A percentile compares a stretch with the other conserved stretches of the same genome.
Evolutionary conservation across 37 sponge, comb jelly and placozoan species (phyloP).

Genomic region (Geodia barretti): DNA sequence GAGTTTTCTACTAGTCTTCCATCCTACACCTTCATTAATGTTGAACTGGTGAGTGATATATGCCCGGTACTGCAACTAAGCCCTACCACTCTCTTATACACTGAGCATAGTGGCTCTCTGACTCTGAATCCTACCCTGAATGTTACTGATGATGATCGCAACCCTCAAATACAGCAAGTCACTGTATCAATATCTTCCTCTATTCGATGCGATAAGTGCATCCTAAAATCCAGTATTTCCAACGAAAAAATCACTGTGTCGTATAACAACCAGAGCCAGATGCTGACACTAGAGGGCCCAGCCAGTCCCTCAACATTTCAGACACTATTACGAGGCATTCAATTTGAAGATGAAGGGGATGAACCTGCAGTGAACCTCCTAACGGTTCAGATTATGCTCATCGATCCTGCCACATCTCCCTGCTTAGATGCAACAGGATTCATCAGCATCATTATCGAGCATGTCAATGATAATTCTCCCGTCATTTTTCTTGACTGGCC

Average conservation of each 20-base stretch:
- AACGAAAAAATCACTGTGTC: neutral
- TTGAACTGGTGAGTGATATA: conserved; percentile 56
- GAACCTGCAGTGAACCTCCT: conserved; percentile 48
- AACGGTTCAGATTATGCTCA: conserved; percentile 24
- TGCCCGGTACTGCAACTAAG: conserved; percentile 55
- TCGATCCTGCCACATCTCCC: conserved; percentile 3
- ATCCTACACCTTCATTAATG: conserved; percentile 29
- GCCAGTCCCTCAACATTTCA: conserved; percentile 46
- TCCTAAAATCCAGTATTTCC: neutral
- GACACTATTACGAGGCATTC: conserved; percentile 38
- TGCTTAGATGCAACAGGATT: conserved; percentile 18
- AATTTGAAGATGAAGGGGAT: conserved; percentile 31
- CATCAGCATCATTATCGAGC: conserved; percentile 59
- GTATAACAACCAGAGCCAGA: conserved; percentile 1
- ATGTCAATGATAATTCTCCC: conserved; percentile 60
- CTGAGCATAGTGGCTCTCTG: conserved; percentile 29
- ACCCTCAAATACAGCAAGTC: conserved; percentile 14
- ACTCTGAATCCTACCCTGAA: conserved; percentile 9
- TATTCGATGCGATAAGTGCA: conserved; percentile 26
- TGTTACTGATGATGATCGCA: conserved; percentile 45
- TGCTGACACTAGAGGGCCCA: conserved; percentile 46
- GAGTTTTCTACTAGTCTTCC: conserved; percentile 26
- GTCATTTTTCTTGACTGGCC: conserved; percentile 45
- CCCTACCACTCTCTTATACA: conserved; percentile 19
- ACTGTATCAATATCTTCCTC: conserved; percentile 11